Conservation (phyloP, 2,113 vertebrate species). For the Oreochromis niloticus region DNA sequence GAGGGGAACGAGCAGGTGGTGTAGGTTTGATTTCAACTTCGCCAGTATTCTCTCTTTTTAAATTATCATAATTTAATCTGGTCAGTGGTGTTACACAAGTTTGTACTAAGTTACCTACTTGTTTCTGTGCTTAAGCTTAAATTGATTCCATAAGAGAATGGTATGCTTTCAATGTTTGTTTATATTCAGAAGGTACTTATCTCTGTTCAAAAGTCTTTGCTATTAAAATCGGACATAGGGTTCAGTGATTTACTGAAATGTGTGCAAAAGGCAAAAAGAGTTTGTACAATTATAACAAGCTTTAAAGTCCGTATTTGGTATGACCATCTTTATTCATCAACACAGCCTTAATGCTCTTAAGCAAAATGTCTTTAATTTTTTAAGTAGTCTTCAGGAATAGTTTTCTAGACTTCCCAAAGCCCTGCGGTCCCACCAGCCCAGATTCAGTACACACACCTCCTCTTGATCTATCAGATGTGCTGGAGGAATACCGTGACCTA, state of each 20-base stretch:
- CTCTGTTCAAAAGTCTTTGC: background rate
- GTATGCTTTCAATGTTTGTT: background rate
- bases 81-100: background rate
- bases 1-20: background rate
- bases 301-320: background rate
- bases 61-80: background rate
- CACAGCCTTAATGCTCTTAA: background rate
- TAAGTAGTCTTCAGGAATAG: background rate
- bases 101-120: background rate
- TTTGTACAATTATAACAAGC: background rate
- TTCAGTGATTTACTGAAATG: background rate
- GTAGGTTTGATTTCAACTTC: background rate
- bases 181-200: background rate
- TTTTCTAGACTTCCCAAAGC: background rate
- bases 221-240: background rate
- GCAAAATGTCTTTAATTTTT: background rate
- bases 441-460: background rate
- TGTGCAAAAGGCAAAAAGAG: background rate
- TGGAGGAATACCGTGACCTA: background rate
- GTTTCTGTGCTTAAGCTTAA: background rate
- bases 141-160: background rate
- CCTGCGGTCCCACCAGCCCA: background rate
- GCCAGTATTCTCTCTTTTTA: background rate
- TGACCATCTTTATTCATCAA: background rate
- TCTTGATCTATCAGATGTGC: background rate